Evolutionary conservation across 2,113 vertebrate species (phyloP).

Genomic region (Corythoichthys haematopterus): DNA sequence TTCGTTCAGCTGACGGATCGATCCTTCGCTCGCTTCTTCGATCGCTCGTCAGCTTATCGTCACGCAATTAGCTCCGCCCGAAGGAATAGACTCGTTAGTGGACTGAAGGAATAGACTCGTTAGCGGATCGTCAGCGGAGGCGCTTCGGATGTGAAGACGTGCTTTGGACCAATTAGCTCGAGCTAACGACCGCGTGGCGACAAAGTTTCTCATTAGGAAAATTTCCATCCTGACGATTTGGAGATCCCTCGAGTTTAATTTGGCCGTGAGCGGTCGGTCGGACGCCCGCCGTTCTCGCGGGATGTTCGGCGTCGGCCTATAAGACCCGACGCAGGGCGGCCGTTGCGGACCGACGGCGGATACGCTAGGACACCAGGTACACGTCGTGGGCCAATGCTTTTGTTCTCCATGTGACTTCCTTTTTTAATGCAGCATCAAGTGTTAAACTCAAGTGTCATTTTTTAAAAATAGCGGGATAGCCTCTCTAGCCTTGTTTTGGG

Average conservation of each 20-base stretch:
- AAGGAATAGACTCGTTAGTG: neutral
- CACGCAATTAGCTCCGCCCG: neutral
- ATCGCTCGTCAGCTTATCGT: no score
- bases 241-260: conserved; percentile 3
- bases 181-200: neutral
- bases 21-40: no score
- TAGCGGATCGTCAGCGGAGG: neutral
- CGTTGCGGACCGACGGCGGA: neutral
- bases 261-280: neutral
- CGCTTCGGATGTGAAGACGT: neutral
- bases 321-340: neutral
- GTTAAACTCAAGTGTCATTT: neutral
- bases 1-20: no score
- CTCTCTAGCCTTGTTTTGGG: no score
- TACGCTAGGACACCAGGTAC: neutral
- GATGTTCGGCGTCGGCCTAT: neutral
- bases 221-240: neutral
- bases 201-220: neutral
- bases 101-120: neutral
- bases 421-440: neutral
- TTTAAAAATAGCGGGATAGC: no score
- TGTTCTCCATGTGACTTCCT: neutral
- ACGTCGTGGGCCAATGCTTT: neutral
- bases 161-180: neutral
- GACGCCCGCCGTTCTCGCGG: neutral